Evolutionary conservation across 2,888 invertebrate genomes (phyloP).

Genomic region (Teinopalpus imperialis): DNA sequence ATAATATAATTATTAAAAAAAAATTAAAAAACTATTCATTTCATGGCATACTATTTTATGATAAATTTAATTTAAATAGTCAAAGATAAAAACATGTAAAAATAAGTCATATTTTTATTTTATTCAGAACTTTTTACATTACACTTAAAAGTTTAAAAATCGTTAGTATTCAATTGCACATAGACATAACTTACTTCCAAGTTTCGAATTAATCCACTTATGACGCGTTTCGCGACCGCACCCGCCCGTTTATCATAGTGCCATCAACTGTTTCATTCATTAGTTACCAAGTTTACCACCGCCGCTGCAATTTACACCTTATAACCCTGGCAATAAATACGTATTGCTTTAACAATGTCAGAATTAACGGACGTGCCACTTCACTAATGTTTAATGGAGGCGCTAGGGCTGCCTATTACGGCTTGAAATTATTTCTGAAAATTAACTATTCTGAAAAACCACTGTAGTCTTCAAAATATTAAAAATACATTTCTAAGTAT

Average conservation of each 20-base stretch:
- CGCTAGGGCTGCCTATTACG: conserved; percentile 25
- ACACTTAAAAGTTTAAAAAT: conserved; percentile 10
- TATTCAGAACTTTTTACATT: too few relatives aligned
- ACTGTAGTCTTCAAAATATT: not conserved
- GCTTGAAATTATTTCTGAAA: too few relatives aligned
- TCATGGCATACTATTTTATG: too few relatives aligned
- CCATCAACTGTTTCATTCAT: conserved; percentile 58
- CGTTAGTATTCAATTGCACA: conserved; percentile 5
- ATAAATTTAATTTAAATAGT: too few relatives aligned
- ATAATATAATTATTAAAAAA: too few relatives aligned
- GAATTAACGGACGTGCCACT: conserved; percentile 38
- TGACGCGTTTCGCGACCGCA: conserved; percentile 49
- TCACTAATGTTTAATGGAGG: conserved; percentile 53
- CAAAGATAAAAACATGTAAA: too few relatives aligned
- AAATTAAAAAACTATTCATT: too few relatives aligned
- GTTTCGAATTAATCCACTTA: conserved; percentile 62
- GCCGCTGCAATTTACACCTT: conserved; percentile 57
- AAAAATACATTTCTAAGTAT: too few relatives aligned
- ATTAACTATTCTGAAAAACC: too few relatives aligned
- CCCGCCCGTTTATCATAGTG: conserved; percentile 66
- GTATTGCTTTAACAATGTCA: conserved; percentile 46
- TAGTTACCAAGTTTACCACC: conserved; percentile 39
- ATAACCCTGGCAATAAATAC: conserved; percentile 47
- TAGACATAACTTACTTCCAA: conserved; percentile 27
- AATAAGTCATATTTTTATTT: too few relatives aligned